Percentiles rank a stretch among this genome's conserved stretches.
Conservation (phyloP, 1,140 invertebrate species). For the Temnothorax longispinosus region DNA sequence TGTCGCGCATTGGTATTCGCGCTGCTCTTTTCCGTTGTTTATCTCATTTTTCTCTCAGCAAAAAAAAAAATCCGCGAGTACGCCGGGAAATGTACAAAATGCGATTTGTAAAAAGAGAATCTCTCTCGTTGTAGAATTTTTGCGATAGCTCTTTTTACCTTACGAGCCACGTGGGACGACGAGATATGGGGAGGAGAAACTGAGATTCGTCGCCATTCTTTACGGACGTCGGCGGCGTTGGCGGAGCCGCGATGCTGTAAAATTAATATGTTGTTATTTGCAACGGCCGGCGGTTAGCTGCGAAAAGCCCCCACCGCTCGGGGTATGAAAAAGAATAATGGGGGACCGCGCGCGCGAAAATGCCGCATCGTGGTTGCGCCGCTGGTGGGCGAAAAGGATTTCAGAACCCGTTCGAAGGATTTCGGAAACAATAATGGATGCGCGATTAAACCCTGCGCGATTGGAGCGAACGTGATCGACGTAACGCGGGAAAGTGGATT, state of each 20-base stretch:
- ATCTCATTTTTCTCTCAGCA: background rate
- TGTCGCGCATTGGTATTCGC: constrained; percentile 13
- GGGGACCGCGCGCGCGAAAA: background rate
- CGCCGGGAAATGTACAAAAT: background rate
- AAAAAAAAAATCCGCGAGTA: background rate
- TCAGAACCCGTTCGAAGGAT: background rate
- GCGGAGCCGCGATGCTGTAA: background rate
- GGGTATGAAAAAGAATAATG: constrained; percentile 31
- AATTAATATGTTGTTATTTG: constrained; percentile 57
- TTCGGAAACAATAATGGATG: constrained; percentile 16
- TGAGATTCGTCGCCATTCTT: constrained; percentile 49
- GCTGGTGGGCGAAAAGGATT: background rate
- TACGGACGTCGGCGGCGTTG: constrained; percentile 9
- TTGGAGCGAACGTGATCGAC: background rate
- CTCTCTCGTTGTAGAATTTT: constrained; percentile 27
- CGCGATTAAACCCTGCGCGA: constrained; percentile 18
- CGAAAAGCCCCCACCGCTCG: constrained; percentile 18
- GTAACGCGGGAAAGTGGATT: background rate
- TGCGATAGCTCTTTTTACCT: constrained; percentile 12
- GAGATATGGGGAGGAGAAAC: constrained; percentile 33
- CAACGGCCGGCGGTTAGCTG: constrained; percentile 25
- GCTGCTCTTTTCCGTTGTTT: background rate
- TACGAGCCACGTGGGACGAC: background rate
- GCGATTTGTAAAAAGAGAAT: constrained; percentile 22
- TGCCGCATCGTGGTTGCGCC: background rate